phyloP scores from a whole-genome alignment of 2,888 invertebrate species.

The Cosmia pyralina region DNA sequence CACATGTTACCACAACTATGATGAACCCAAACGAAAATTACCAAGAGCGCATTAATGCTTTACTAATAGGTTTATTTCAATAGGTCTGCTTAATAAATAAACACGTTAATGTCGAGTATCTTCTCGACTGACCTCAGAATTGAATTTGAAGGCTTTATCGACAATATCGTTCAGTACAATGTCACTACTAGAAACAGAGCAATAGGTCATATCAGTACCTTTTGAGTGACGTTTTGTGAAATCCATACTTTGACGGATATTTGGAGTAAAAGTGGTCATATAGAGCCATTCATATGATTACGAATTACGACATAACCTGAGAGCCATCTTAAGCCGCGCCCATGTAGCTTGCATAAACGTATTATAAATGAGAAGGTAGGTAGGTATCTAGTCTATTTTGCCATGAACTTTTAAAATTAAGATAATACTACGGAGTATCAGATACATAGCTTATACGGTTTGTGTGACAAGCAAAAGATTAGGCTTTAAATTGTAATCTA shows the following conservation, averaged over 20 bases:
- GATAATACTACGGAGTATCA: neutral
- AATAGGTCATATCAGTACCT: conserved; percentile 51
- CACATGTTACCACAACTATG: conserved; percentile 15
- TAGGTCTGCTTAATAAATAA: conserved; percentile 28
- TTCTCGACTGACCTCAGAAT: conserved; percentile 24
- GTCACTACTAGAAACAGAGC: conserved; percentile 46
- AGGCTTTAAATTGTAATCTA: neutral
- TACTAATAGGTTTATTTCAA: conserved; percentile 42
- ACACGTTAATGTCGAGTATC: conserved; percentile 19
- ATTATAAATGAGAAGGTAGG: conserved; percentile 24
- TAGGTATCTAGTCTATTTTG: conserved; percentile 30
- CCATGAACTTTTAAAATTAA: conserved; percentile 60
- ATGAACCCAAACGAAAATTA: conserved; percentile 32
- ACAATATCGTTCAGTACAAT: conserved; percentile 41
- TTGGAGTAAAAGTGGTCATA: conserved; percentile 36
- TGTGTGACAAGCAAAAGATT: neutral
- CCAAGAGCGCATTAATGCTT: conserved; percentile 23
- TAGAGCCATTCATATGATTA: conserved; percentile 47
- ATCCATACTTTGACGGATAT: conserved; percentile 39
- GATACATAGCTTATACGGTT: neutral
- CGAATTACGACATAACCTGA: conserved; percentile 39
- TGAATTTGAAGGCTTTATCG: conserved; percentile 37
- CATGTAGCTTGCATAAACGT: conserved; percentile 39
- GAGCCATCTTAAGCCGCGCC: conserved; percentile 50
- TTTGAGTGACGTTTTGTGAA: conserved; percentile 45